Evolutionary conservation across 1,140 invertebrate genomes (phyloP).

Genomic region (Heterodera carotae): DNA sequence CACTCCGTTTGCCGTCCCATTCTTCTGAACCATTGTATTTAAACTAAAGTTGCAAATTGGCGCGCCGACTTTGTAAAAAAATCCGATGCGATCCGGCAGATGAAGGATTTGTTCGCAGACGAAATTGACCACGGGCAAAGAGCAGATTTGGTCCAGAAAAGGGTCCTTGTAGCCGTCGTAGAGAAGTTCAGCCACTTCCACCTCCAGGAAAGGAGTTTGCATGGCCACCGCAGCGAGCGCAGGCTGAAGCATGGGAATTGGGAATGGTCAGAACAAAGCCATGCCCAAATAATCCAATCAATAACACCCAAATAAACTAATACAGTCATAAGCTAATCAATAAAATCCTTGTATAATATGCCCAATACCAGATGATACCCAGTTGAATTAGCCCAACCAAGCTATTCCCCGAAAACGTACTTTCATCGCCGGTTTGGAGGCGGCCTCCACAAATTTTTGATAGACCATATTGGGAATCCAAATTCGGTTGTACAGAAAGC

Average conservation of each 20-base stretch:
- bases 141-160: constrained; percentile 59
- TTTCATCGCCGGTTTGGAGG: constrained; percentile 58
- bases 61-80: constrained; percentile 53
- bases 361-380: too few relatives aligned
- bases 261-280: background rate
- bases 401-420: constrained; percentile 40
- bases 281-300: too few relatives aligned
- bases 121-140: constrained; percentile 54
- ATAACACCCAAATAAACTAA: too few relatives aligned
- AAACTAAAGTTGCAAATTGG: constrained; percentile 18
- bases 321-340: too few relatives aligned
- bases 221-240: constrained; percentile 52
- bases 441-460: constrained; percentile 65
- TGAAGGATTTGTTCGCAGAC: constrained; percentile 62
- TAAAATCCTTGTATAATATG: too few relatives aligned
- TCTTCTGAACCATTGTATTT: constrained; percentile 51
- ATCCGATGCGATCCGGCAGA: constrained; percentile 61
- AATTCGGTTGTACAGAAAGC: constrained; percentile 60
- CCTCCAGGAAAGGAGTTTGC: constrained; percentile 64
- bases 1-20: constrained; percentile 51
- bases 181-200: constrained; percentile 62
- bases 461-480: constrained; percentile 65
- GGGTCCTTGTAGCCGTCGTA: constrained; percentile 64
- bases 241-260: constrained; percentile 14
- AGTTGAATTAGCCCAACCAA: too few relatives aligned